Conservation (phyloP, 2,888 invertebrate species). For the Apocheima hispidaria region DNA sequence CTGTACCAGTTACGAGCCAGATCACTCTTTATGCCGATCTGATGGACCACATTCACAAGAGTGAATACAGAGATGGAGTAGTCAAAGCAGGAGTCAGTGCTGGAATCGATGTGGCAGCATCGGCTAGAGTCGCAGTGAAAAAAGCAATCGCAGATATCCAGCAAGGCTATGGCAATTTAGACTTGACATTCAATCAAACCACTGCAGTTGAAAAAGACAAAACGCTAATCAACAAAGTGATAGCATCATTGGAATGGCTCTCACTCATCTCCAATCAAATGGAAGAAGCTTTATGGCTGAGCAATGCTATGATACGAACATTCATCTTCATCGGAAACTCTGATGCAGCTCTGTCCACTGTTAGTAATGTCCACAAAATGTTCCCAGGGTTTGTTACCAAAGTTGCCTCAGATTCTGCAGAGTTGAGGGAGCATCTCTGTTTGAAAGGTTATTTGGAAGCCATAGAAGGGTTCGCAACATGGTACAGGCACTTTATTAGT, state of each 20-base stretch:
- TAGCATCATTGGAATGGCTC: slow-evolving; percentile 93
- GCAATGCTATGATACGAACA: slow-evolving; percentile 94
- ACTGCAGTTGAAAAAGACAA: slow-evolving; percentile 87
- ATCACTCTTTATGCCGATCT: slow-evolving; percentile 88
- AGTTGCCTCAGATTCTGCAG: slow-evolving; percentile 73
- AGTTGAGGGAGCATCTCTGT: slow-evolving; percentile 94
- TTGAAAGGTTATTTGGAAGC: slow-evolving; percentile 95
- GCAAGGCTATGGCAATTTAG: slow-evolving; percentile 78
- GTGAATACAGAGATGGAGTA: slow-evolving; percentile 88
- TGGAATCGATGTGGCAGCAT: slow-evolving; percentile 93
- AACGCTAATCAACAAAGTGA: slow-evolving; percentile 71
- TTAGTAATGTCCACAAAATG: slow-evolving; percentile 74
- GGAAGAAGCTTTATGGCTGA: slow-evolving; percentile 93
- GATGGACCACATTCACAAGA: slow-evolving; percentile 88
- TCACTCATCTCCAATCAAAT: slow-evolving; percentile 92
- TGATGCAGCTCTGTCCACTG: slow-evolving; percentile 92
- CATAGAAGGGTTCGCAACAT: slow-evolving; percentile 94
- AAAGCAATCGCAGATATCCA: slow-evolving; percentile 85
- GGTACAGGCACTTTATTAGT: slow-evolving; percentile 94
- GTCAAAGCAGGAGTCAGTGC: slow-evolving; percentile 90
- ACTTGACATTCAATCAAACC: slow-evolving; percentile 87
- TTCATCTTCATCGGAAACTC: slow-evolving; percentile 94
- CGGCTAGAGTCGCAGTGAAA: slow-evolving; percentile 94
- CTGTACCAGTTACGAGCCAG: slow-evolving; percentile 87
- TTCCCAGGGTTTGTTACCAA: slow-evolving; percentile 71